phyloP scores from a whole-genome alignment of 2,113 vertebrate genomes.

The Fulmarus glacialis region DNA sequence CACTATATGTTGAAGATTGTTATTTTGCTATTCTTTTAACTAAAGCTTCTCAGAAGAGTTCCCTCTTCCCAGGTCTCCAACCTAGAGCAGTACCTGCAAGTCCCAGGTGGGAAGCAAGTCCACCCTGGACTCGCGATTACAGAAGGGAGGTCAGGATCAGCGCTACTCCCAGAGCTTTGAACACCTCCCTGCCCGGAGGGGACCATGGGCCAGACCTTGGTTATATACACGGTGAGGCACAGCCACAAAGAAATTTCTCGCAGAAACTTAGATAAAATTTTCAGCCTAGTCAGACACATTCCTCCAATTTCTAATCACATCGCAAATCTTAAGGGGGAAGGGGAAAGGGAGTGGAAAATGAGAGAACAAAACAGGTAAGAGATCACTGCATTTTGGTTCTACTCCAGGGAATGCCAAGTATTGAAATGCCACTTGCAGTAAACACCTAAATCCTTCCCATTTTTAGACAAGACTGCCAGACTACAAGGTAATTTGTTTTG shows the following conservation, averaged over 20 bases:
- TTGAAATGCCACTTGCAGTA: not conserved
- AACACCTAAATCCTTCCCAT: not conserved
- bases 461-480: not conserved
- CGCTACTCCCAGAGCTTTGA: not conserved
- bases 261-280: not conserved
- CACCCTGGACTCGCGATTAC: no score
- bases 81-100: not conserved
- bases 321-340: not conserved
- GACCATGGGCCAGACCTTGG: not conserved
- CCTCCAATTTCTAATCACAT: not conserved
- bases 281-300: not conserved
- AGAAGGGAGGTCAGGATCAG: not conserved
- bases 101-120: not conserved
- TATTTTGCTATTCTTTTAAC: not conserved
- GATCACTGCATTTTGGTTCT: not conserved
- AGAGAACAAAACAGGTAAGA: not conserved
- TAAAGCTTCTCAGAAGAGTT: not conserved
- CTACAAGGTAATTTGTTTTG: not conserved
- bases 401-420: not conserved
- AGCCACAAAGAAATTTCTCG: not conserved
- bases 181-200: no score
- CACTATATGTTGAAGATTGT: rapidly evolving
- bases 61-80: not conserved
- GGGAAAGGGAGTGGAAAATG: not conserved
- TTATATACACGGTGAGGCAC: not conserved